These are phyloP conservation scores for Parelbella ahira DNA, from an alignment of 2,888 invertebrate genomes.

Conservation along the genomic window DNA sequence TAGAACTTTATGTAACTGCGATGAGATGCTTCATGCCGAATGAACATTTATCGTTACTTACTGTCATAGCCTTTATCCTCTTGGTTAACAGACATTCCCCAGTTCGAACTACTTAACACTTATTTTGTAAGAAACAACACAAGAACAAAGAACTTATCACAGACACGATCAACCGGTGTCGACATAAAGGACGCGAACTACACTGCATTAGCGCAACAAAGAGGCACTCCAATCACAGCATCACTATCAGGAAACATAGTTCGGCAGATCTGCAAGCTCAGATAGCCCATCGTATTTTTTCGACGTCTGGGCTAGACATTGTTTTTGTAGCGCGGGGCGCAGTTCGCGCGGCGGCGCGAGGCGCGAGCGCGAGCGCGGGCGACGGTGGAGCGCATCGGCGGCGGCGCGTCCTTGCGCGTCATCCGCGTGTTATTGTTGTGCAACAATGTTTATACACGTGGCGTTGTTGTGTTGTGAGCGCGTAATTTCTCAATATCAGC, in stretches of 20 bases:
- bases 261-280: conserved; percentile 28
- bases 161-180: conserved; percentile 36
- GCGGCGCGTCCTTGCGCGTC: conserved; percentile 62
- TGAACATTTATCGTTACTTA: conserved; percentile 39
- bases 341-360: conserved; percentile 21
- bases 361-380: conserved; percentile 34
- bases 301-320: conserved; percentile 17
- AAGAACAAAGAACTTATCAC: conserved; percentile 41
- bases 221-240: conserved; percentile 45
- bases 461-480: conserved; percentile 60
- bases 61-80: conserved; percentile 38
- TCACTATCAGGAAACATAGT: conserved; percentile 44
- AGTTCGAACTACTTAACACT: conserved; percentile 27
- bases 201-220: conserved; percentile 46
- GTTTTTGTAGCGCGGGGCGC: conserved; percentile 26
- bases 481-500: conserved; percentile 42
- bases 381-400: conserved; percentile 40
- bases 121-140: conserved; percentile 28
- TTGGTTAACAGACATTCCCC: conserved; percentile 33
- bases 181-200: conserved; percentile 39
- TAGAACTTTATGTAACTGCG: conserved; percentile 26
- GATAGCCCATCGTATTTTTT: conserved; percentile 18
- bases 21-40: conserved; percentile 31
- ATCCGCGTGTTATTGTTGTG: conserved; percentile 74
- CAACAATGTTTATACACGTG: conserved; percentile 78